Base-by-base conservation (phyloP, 2,113 vertebrate species). In the Triplophysa rosa region DNA sequence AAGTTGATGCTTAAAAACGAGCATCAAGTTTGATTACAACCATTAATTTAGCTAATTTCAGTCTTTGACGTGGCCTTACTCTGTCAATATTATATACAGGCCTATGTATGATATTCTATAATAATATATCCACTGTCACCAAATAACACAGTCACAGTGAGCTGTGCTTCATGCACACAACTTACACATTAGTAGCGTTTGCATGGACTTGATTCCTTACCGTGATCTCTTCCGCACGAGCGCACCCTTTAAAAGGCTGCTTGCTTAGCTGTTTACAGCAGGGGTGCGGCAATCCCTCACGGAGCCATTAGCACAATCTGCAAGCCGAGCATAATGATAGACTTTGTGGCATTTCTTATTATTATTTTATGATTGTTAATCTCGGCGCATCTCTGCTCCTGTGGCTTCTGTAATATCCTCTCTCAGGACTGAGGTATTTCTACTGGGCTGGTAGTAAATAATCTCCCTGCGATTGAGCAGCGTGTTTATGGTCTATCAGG, bases 361-460 rank as follows among this genome's bases (percentile, higher is more conserved):
- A 78, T 77, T 77, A 66, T 74, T 84, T 84, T 72, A 81, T 72
- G 75, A 78, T 77, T 73, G 74, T 80, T 80, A 67, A 80, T 84
- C 68, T 78, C 54, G 8, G 13, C 1, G n/a, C 67, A 69, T 69
- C 47, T 61, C 40, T 67, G 9, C 59, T 72, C 40, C 75, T 65
- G 49, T 59, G 14, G 63, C 64, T 52, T 68, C 52, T 72, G 54
- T 37, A 76, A 73, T 67, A 63, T 67, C 59, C 63, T 77, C 68
- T 80, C 82, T 59, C 54, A 69, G 42, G 79, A 71, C 13, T 17
- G 17, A 69, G 59, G 67, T 26, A 16, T 76, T 79, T 79, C 72
- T 80, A 71, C 69, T 75, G 62, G 79, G 33, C n/a, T 64, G 62
- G 69, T 59, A 45, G 62, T 66, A 83, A 80, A 80, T 76, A 83